phyloP scores from a whole-genome alignment of 2,888 invertebrate species.

The Alentia gelatinosa region DNA sequence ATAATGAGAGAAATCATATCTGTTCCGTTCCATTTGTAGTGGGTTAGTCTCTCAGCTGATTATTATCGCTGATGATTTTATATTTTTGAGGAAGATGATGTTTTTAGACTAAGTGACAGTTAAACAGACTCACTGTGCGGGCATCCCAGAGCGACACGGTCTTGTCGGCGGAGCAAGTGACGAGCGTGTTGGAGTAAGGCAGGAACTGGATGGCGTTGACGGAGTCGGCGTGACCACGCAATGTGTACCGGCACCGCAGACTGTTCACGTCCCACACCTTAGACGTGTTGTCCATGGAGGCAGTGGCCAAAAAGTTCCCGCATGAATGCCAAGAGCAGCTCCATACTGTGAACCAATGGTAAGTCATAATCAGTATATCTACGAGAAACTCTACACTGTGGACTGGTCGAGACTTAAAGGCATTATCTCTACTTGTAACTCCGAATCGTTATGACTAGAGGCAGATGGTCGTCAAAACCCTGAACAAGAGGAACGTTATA shows the following conservation, averaged over 20 bases:
- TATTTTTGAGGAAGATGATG: too few species aligned
- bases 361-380: too few species aligned
- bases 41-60: too few species aligned
- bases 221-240: constrained; percentile 80
- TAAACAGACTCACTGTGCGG: constrained; percentile 77
- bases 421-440: too few species aligned
- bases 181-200: constrained; percentile 79
- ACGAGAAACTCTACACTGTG: too few species aligned
- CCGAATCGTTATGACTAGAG: too few species aligned
- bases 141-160: constrained; percentile 81
- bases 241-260: constrained; percentile 78
- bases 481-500: too few species aligned
- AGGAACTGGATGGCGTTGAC: constrained; percentile 80
- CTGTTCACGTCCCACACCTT: constrained; percentile 81
- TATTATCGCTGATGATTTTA: too few species aligned
- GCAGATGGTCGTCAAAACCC: too few species aligned
- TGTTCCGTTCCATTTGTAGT: too few species aligned
- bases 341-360: constrained; percentile 74
- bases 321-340: constrained; percentile 79
- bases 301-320: constrained; percentile 80
- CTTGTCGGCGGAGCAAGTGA: constrained; percentile 80
- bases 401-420: background rate
- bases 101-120: too few species aligned
- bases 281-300: constrained; percentile 80
- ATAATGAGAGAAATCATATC: too few species aligned